Conservation (phyloP, 1,140 invertebrate species). For the Drosophila micromelanica region DNA sequence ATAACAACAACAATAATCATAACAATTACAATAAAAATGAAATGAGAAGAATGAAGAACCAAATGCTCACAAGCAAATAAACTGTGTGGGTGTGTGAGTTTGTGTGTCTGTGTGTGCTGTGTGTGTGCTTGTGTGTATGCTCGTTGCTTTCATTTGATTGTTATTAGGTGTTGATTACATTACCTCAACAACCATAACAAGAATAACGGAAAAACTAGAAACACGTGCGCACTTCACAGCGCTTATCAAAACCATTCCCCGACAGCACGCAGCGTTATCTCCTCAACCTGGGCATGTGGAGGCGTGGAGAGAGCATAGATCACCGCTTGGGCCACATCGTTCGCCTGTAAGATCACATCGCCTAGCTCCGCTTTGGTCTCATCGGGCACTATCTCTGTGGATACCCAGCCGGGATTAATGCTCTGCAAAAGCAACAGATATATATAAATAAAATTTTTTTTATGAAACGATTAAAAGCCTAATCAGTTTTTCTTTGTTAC, state of each 20-base stretch:
- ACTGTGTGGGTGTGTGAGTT: neutral
- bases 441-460: too few species aligned
- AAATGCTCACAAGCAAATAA: neutral
- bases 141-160: slow-evolving; percentile 53
- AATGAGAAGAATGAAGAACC: slow-evolving; percentile 28
- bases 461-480: too few species aligned
- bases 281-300: slow-evolving; percentile 86
- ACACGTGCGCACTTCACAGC: slow-evolving; percentile 18
- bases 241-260: slow-evolving; percentile 78
- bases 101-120: neutral
- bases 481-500: too few species aligned
- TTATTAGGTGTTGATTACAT: slow-evolving; percentile 66
- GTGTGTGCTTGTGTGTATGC: slow-evolving; percentile 11
- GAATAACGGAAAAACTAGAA: neutral
- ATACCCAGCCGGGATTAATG: slow-evolving; percentile 87
- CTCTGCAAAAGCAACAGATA: slow-evolving; percentile 75
- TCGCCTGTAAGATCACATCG: slow-evolving; percentile 75
- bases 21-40: slow-evolving; percentile 66
- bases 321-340: slow-evolving; percentile 86
- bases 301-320: slow-evolving; percentile 87
- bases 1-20: slow-evolving; percentile 42
- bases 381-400: slow-evolving; percentile 85
- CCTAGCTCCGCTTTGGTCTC: slow-evolving; percentile 52
- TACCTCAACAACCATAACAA: slow-evolving; percentile 12
- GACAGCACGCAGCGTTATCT: slow-evolving; percentile 79